Conservation (phyloP, 2,113 vertebrate genomes). For the Larimichthys crocea region DNA sequence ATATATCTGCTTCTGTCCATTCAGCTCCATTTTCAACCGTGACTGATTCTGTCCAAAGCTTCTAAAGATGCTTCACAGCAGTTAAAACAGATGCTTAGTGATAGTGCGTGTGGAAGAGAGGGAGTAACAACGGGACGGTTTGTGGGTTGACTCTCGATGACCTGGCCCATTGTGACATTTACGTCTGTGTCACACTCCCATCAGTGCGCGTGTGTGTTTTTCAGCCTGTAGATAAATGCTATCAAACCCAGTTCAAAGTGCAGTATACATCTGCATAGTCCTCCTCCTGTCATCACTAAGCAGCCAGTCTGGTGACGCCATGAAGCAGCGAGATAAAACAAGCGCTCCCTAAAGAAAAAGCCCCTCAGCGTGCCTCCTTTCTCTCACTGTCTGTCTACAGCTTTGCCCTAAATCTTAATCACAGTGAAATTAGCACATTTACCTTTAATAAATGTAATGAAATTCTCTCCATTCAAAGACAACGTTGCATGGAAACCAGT, state of each 20-base stretch:
- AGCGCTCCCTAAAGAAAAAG: constrained; percentile 17
- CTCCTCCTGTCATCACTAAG: constrained; percentile 8
- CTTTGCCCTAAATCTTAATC: background rate
- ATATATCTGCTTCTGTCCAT: constrained; percentile 14
- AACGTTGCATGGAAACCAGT: too few relatives aligned
- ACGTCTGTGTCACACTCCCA: constrained; percentile 20
- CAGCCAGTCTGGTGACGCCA: constrained; percentile 25
- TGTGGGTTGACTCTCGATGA: constrained; percentile 26
- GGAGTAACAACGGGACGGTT: constrained; percentile 14
- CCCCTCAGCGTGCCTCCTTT: background rate
- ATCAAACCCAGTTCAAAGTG: constrained; percentile 61
- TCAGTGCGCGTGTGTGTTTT: background rate
- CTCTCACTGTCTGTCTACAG: constrained; percentile 5
- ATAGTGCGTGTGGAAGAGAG: background rate
- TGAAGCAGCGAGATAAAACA: constrained; percentile 30
- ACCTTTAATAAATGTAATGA: background rate
- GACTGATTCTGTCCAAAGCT: constrained; percentile 49
- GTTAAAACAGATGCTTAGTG: constrained; percentile 43
- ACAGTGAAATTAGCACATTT: background rate
- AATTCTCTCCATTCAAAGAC: background rate
- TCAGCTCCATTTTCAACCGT: constrained; percentile 41
- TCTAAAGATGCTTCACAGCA: constrained; percentile 33
- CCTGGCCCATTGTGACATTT: constrained; percentile 49
- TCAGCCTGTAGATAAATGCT: constrained; percentile 30
- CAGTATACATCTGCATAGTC: constrained; percentile 48